Evolutionary conservation across 2,888 invertebrate species (phyloP).

Genomic region (Sycophila texana): DNA sequence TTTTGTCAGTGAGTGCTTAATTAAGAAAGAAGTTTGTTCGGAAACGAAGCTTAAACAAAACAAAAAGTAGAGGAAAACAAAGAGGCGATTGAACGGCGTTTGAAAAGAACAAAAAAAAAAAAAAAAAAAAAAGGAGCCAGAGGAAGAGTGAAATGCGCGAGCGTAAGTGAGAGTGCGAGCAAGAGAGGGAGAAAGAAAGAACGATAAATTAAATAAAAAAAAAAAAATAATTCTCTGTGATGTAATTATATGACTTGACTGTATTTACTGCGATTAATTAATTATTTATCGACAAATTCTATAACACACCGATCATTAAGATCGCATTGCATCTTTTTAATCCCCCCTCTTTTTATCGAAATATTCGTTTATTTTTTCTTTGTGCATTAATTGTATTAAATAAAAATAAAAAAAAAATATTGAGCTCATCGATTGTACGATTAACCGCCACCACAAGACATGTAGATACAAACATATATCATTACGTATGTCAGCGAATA

Average conservation of each 20-base stretch:
- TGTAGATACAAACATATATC: slow-evolving; percentile 49
- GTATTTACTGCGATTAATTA: slow-evolving; percentile 59
- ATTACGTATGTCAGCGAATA: slow-evolving; percentile 42
- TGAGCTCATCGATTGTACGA: slow-evolving; percentile 35
- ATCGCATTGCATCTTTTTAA: slow-evolving; percentile 50
- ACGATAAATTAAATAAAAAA: slow-evolving; percentile 55
- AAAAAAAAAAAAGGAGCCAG: slow-evolving; percentile 35
- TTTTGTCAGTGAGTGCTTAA: slow-evolving; percentile 42
- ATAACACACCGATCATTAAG: slow-evolving; percentile 56
- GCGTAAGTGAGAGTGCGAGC: slow-evolving; percentile 44
- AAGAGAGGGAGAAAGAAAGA: slow-evolving; percentile 45
- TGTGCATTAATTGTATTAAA: slow-evolving; percentile 50
- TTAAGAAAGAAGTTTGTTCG: slow-evolving; percentile 30
- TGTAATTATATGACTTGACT: slow-evolving; percentile 68
- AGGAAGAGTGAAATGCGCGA: slow-evolving; percentile 41
- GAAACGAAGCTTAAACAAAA: slow-evolving; percentile 34
- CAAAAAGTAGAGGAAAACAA: slow-evolving; percentile 7
- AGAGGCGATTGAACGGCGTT: slow-evolving; percentile 18
- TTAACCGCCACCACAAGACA: slow-evolving; percentile 41
- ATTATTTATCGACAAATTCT: slow-evolving; percentile 58
- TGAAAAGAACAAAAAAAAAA: slow-evolving; percentile 32
- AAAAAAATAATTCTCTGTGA: slow-evolving; percentile 68
- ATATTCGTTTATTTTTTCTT: slow-evolving; percentile 45
- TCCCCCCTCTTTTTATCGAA: slow-evolving; percentile 26
- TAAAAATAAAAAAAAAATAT: slow-evolving; percentile 19